Evolutionary conservation across 2,888 invertebrate genomes (phyloP).

Genomic region (Thyatira batis): DNA sequence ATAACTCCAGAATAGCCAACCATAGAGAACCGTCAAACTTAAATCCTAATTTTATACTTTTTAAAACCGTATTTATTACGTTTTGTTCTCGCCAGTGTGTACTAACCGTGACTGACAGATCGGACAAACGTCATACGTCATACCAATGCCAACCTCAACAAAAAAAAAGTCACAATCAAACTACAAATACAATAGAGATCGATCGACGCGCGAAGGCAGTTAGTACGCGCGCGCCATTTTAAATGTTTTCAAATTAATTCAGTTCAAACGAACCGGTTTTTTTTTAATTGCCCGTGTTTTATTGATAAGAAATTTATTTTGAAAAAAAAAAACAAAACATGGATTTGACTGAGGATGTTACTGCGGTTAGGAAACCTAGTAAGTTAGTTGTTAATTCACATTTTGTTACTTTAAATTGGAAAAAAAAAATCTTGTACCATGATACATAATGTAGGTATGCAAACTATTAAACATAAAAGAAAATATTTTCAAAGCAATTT

Average conservation of each 20-base stretch:
- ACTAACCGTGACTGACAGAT: neutral
- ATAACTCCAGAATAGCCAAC: no score
- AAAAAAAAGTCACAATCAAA: neutral
- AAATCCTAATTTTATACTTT: no score
- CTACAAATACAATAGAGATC: neutral
- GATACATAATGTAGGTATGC: no score
- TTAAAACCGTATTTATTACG: neutral
- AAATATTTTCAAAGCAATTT: no score
- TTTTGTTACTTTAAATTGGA: no score
- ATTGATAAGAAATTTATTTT: neutral
- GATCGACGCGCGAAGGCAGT: neutral
- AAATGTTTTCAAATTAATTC: neutral
- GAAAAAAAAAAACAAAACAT: neutral
- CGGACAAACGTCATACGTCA: neutral
- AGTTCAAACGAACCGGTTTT: neutral
- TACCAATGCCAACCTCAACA: slow-evolving; percentile 20
- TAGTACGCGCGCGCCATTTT: neutral
- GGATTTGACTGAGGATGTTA: neutral
- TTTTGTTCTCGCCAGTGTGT: neutral
- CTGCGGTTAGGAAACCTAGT: neutral
- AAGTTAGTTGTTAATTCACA: neutral
- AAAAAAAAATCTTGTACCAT: no score
- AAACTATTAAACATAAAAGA: no score
- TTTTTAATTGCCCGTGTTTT: neutral
- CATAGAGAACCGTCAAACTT: no score